Evolutionary conservation across 2,797 vertebrate species (phyloP).

Genomic region (Onychomys arenicola): DNA sequence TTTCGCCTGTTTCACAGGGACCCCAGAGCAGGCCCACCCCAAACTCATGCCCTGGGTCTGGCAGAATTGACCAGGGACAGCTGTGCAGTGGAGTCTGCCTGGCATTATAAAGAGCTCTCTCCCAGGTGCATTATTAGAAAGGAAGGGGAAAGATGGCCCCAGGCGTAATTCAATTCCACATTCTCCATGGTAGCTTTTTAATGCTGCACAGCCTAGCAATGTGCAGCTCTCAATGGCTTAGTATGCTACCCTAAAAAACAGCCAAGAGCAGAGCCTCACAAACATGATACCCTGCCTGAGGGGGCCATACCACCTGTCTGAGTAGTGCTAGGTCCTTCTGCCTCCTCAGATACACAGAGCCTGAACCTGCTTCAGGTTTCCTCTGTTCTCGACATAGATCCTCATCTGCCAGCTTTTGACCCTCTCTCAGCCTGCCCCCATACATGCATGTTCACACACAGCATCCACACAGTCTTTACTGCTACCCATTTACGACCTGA

Average conservation of each 20-base stretch:
- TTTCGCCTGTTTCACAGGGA: conserved; percentile 59
- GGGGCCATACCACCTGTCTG: background rate
- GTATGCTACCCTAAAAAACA: conserved; percentile 37
- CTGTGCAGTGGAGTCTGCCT: conserved; percentile 74
- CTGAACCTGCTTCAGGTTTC: conserved; percentile 16
- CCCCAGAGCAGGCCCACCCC: conserved; percentile 42
- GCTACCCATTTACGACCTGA: background rate
- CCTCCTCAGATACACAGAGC: background rate
- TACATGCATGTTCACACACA: background rate
- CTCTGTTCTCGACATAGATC: conserved; percentile 46
- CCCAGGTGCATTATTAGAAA: conserved; percentile 69
- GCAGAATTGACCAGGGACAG: conserved; percentile 67
- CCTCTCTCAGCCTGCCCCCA: background rate
- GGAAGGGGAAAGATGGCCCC: conserved; percentile 63
- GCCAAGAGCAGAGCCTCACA: conserved; percentile 20
- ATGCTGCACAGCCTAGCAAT: conserved; percentile 20
- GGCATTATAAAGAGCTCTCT: conserved; percentile 72
- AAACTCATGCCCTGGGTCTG: conserved; percentile 55
- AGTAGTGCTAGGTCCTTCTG: background rate
- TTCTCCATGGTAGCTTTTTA: background rate
- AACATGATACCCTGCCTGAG: background rate
- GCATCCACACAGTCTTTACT: background rate
- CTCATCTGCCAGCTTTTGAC: conserved; percentile 40
- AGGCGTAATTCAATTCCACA: conserved; percentile 43
- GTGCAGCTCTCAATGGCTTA: background rate